These are phyloP conservation scores for Saccostrea glomerata DNA, from an alignment of 1,140 invertebrate genomes.

Conservation along the genomic window DNA sequence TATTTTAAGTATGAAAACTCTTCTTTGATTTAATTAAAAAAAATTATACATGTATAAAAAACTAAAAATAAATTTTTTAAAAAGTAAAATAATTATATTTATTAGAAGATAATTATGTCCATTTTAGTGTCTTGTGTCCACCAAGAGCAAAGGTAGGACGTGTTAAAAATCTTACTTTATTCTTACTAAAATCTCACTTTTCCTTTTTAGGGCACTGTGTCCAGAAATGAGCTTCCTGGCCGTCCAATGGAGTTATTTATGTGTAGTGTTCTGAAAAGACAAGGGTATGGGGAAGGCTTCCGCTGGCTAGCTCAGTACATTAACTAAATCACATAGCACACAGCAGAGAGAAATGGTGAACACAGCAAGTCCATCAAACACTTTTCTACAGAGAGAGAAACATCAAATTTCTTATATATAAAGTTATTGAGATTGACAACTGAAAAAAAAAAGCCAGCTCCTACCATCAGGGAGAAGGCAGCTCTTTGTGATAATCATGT, in stretches of 20 bases:
- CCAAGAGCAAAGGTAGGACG: too few relatives aligned
- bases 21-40: too few relatives aligned
- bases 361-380: background rate
- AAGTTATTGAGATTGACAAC: constrained; percentile 17
- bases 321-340: constrained; percentile 63
- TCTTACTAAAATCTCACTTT: background rate
- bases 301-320: constrained; percentile 92
- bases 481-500: constrained; percentile 30
- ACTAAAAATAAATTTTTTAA: too few relatives aligned
- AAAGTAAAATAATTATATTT: too few relatives aligned
- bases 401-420: background rate
- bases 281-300: constrained; percentile 99
- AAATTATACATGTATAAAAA: too few relatives aligned
- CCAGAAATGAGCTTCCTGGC: constrained; percentile 91
- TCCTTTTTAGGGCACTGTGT: constrained; percentile 90
- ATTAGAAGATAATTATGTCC: too few relatives aligned
- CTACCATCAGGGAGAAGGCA: constrained; percentile 2
- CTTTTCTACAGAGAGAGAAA: constrained; percentile 21
- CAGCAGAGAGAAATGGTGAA: constrained; percentile 12
- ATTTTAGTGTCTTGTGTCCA: too few relatives aligned
- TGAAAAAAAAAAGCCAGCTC: background rate
- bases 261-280: constrained; percentile 99
- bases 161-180: background rate
- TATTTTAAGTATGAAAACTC: too few relatives aligned
- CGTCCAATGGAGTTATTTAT: constrained; percentile 99